These are phyloP conservation scores for Ylistrum balloti DNA, from an alignment of 1,140 invertebrate species.

Conservation along the genomic window DNA sequence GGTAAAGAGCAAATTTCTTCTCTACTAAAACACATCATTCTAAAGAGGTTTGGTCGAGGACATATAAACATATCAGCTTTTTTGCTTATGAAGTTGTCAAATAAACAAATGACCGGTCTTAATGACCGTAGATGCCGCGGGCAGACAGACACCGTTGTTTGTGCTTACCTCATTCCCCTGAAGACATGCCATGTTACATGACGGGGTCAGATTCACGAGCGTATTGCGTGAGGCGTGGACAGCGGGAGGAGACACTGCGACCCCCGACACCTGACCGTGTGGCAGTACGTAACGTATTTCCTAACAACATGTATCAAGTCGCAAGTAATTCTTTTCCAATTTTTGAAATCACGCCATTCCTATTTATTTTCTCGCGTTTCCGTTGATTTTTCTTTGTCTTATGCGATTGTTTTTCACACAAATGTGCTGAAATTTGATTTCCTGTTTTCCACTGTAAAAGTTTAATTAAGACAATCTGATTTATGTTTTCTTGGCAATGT, in stretches of 20 bases:
- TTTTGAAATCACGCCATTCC: slow-evolving; percentile 26
- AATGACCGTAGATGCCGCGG: neutral
- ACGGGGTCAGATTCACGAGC: neutral
- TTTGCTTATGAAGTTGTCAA: slow-evolving; percentile 36
- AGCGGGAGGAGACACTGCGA: neutral
- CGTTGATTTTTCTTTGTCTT: neutral
- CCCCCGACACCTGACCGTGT: neutral
- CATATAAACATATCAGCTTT: neutral
- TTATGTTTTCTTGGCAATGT: neutral
- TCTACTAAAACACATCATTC: neutral
- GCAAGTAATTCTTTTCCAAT: neutral
- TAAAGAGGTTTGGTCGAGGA: neutral
- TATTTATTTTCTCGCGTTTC: neutral
- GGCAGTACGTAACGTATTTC: neutral
- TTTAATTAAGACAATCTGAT: neutral
- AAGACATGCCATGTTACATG: neutral
- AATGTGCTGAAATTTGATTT: neutral
- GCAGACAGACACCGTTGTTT: neutral
- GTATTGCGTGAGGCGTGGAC: neutral
- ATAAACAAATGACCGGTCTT: neutral
- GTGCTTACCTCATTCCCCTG: neutral
- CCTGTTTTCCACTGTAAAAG: neutral
- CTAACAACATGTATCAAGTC: slow-evolving; percentile 6
- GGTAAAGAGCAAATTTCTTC: neutral
- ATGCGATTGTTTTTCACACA: neutral